phyloP scores from a whole-genome alignment of 2,888 invertebrate species.

The Heliconius ismenius region DNA sequence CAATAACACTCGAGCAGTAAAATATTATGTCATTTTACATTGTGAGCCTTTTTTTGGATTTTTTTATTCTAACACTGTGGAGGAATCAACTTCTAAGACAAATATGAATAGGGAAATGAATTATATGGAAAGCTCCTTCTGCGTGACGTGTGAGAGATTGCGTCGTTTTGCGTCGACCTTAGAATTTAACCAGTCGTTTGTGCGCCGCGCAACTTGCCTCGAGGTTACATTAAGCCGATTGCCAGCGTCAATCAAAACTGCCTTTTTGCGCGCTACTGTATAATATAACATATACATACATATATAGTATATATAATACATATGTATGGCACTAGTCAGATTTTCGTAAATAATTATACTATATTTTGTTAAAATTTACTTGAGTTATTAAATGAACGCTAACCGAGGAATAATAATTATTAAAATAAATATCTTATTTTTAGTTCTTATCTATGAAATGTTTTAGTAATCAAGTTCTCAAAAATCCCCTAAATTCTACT shows the following conservation, averaged over 20 bases:
- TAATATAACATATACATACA: slow-evolving; percentile 44
- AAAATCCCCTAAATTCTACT: neutral
- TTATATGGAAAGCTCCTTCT: slow-evolving; percentile 78
- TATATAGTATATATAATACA: slow-evolving; percentile 23
- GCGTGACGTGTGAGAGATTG: slow-evolving; percentile 79
- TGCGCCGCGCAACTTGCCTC: slow-evolving; percentile 75
- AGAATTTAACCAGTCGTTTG: slow-evolving; percentile 80
- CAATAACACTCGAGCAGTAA: slow-evolving; percentile 60
- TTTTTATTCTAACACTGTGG: slow-evolving; percentile 49
- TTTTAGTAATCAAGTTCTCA: neutral
- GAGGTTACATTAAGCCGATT: slow-evolving; percentile 81
- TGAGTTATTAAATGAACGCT: no score
- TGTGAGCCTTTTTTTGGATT: slow-evolving; percentile 51
- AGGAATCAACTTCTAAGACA: slow-evolving; percentile 75
- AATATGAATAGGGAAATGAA: slow-evolving; percentile 81
- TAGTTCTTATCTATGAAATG: neutral
- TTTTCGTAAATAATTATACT: slow-evolving; percentile 56
- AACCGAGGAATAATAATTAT: no score
- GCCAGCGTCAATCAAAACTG: slow-evolving; percentile 79
- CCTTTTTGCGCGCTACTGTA: slow-evolving; percentile 70
- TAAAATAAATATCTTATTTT: neutral
- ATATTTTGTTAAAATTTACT: slow-evolving; percentile 40
- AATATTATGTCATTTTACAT: slow-evolving; percentile 61
- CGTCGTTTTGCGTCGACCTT: slow-evolving; percentile 79
- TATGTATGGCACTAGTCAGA: slow-evolving; percentile 55